Conservation (phyloP, 2,113 vertebrate species). For the Bos indicus region DNA sequence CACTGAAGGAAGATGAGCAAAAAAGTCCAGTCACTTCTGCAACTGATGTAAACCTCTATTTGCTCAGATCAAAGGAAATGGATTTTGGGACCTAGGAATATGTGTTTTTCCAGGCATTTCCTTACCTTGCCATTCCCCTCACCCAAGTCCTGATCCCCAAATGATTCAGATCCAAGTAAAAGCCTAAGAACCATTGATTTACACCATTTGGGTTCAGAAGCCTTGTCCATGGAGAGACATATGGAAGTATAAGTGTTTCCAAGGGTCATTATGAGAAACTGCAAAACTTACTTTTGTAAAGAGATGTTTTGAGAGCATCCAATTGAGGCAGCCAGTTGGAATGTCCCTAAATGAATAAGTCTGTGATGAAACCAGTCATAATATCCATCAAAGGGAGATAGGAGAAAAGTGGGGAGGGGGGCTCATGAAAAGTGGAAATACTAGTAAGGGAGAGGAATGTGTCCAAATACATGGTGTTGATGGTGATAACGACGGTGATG, state of each 20-base stretch:
- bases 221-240: neutral
- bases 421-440: neutral
- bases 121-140: neutral
- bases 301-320: neutral
- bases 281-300: neutral
- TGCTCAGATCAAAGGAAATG: neutral
- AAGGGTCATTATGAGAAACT: neutral
- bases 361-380: neutral
- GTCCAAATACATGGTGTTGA: neutral
- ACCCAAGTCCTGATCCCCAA: neutral
- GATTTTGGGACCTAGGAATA: neutral
- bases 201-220: neutral
- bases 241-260: neutral
- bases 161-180: neutral
- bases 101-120: neutral
- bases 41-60: neutral
- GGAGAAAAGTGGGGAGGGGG: neutral
- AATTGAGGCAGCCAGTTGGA: neutral
- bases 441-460: neutral
- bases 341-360: neutral
- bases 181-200: neutral
- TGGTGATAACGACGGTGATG: rapidly evolving
- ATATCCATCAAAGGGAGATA: neutral
- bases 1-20: neutral
- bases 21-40: neutral